Percentiles rank a stretch among this genome's conserved stretches.
These are phyloP conservation scores for Onychomys leucogaster DNA, from an alignment of 2,797 vertebrate genomes.

Conservation along the genomic window DNA sequence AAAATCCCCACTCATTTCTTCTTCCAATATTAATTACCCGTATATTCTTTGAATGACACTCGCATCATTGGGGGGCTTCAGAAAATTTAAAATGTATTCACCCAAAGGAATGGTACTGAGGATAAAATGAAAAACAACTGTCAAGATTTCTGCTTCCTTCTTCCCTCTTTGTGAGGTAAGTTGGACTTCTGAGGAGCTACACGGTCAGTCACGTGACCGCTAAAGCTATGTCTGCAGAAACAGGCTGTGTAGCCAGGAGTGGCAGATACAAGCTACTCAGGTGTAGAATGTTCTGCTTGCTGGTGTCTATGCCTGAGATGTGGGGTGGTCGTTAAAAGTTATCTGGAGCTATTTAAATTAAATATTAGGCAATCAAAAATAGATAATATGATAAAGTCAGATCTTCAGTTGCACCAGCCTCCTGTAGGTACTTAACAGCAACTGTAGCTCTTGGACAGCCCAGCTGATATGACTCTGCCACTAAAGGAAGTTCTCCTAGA, in stretches of 20 bases:
- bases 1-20: neutral
- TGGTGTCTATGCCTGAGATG: neutral
- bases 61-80: neutral
- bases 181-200: neutral
- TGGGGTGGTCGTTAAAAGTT: neutral
- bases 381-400: constrained; percentile 15
- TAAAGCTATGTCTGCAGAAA: neutral
- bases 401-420: neutral
- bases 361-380: constrained; percentile 15
- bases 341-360: neutral
- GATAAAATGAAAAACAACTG: neutral
- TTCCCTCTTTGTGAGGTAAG: neutral
- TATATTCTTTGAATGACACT: neutral
- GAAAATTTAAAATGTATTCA: neutral
- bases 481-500: neutral
- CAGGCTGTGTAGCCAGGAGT: neutral
- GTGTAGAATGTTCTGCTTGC: rapidly evolving
- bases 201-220: neutral
- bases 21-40: neutral
- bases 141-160: neutral
- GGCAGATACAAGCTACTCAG: neutral
- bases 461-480: neutral
- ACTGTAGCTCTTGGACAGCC: rapidly evolving
- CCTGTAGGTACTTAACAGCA: neutral
- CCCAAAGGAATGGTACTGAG: neutral